These are phyloP conservation scores for Artemia sinica DNA, from an alignment of 2,888 invertebrate species.

Conservation along the genomic window DNA sequence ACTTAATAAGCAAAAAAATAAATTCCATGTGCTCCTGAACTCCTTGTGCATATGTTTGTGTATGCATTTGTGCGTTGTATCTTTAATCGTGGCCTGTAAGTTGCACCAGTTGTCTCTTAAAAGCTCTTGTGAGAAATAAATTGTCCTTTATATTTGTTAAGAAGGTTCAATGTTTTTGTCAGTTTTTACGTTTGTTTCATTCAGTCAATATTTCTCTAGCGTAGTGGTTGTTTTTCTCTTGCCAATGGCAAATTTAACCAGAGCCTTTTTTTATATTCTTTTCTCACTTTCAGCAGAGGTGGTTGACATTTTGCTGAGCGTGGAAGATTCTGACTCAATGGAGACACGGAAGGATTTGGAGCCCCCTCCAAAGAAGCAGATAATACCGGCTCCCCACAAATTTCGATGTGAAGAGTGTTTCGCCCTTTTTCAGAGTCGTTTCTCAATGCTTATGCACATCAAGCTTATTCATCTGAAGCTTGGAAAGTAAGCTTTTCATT, in stretches of 20 bases:
- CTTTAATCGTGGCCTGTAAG: no score
- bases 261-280: background rate
- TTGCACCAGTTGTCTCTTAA: no score
- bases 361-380: background rate
- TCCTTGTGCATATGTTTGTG: no score
- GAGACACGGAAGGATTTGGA: background rate
- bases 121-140: no score
- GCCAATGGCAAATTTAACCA: background rate
- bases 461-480: slow-evolving; percentile 4
- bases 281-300: background rate
- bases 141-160: no score
- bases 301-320: background rate
- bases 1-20: no score
- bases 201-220: background rate
- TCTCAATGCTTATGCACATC: background rate
- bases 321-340: background rate
- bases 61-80: no score
- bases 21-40: no score
- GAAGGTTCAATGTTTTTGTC: background rate
- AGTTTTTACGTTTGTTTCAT: background rate
- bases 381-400: background rate
- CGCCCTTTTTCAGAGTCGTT: background rate
- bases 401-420: background rate
- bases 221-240: background rate
- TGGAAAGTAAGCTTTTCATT: background rate